Evolutionary conservation across 2,797 vertebrate species (phyloP), one percentile per base, ranked within the genome.

Genomic region (Acipenser ruthenus): DNA sequence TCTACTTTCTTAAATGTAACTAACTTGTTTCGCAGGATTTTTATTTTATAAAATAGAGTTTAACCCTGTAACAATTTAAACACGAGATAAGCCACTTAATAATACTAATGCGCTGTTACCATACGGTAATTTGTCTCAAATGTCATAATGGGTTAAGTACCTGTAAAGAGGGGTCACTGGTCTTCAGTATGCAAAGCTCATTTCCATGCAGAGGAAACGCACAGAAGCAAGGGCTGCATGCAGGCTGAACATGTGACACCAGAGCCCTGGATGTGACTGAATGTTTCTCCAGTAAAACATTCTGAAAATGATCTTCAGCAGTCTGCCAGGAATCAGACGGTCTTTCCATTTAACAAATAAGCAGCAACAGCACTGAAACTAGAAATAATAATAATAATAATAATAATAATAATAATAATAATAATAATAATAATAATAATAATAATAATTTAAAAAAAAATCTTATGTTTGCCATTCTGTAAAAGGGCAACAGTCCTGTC

Each of bases 201-300:
- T 83, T 86, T 60, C 77, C 75, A 52, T 74, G 65, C 23, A 65
- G 10, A 5, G 87, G 82, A 3, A 84, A 13, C 3, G 71, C 81
- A 70, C 71, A 85, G 10, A 81, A 73, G 6, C 76, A 75, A 3
- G 49, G 65, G 67, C 82, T 84, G 70, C 84, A 87, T 9, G 85
- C 82, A 9, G 88, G 74, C 73, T 88, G 87, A 62, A 69, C 64
- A 23, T 85, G 80, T 1, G 82, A 82, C 13, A 76, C 15, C 1
- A 73, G 64, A 59, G 62, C 60, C 4, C 78, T 80, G 70, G 75
- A 80, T 4, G 63, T 65, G 58, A 85, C 18, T 60, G 60, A 63
- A n/a, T 85, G 71, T 67, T 72, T 84, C 64, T 89, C 81, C 6
- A 10, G 62, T 8, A 87, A 68, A 77, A 75, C 50, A 10, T 48